Evolutionary conservation across 2,888 invertebrate species (phyloP), one percentile per base, ranked within the genome.

Genomic region (Eilema depressum): DNA sequence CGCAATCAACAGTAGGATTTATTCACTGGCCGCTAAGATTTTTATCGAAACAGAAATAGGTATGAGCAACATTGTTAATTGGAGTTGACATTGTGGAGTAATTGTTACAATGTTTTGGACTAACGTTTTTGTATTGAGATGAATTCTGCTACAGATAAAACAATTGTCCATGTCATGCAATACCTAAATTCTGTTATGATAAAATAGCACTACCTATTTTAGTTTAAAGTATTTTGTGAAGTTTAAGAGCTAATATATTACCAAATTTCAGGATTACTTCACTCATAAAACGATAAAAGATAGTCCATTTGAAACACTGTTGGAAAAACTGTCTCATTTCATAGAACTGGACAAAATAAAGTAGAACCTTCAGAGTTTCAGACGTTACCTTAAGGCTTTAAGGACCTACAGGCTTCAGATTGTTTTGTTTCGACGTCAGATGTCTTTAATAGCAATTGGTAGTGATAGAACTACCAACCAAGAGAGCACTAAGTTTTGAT

Each of bases 31-130:
- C n/a, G 33, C 20, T 26, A 66, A 69, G 69, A 65, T 82, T 80
- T 33, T 83, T 79, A 83, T 82, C 76, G 12, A 30, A 59, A 28
- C 79, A 73, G 30, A 79, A 81, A 79, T 77, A 80, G 74, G 68
- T 64, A 73, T 79, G 84, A 83, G 70, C 73, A n/a, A 64, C 56
- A 62, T 57, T 37, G 28, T 37, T 83, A 83, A 80, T 82, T 83
- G 74, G 30, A 63, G 60, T 67, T 65, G 60, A 33, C 66, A 83
- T 75, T 80, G 79, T 72, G 33, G 17, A 71, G 59, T 62, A 74
- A 83, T 81, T 82, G 78, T 78, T 66, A 67, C 63, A 75, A 77
- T 63, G 62, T 63, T 28, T 23, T 28, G 10, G 59, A 68, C 53
- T 30, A 63, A 28, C 41, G 28, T 59, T 41, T 56, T 37, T 59